Percentiles rank a stretch among this genome's conserved stretches.
These are phyloP conservation scores for Otocyon megalotis DNA, from an alignment of 2,113 vertebrate genomes.

Conservation along the genomic window DNA sequence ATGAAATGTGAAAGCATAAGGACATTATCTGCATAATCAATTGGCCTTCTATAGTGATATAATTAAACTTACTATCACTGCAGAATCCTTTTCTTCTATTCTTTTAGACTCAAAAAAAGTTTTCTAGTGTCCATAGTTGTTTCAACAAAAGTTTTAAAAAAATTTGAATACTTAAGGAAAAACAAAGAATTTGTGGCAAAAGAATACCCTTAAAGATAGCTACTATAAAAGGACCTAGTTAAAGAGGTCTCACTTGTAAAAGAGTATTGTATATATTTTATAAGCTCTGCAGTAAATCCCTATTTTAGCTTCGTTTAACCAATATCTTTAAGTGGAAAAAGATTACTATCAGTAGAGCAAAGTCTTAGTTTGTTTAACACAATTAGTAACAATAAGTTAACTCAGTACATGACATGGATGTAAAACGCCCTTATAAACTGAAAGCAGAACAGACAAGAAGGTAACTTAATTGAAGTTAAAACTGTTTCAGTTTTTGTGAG, in stretches of 20 bases:
- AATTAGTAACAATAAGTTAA: not conserved
- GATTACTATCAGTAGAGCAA: not conserved
- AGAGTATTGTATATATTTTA: not conserved
- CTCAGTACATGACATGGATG: not conserved
- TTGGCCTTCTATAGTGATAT: not conserved
- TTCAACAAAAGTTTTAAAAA: constrained; percentile 39
- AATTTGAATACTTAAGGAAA: not conserved
- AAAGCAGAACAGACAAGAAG: constrained; percentile 44
- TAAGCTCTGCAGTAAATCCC: not conserved
- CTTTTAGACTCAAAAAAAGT: not conserved
- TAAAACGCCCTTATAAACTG: not conserved
- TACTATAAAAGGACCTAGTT: not conserved
- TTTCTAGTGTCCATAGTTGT: not conserved
- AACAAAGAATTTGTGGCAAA: not conserved
- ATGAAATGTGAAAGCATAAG: not conserved
- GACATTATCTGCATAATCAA: not conserved
- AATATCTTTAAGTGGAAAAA: not conserved
- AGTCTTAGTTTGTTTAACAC: not conserved
- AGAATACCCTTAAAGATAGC: not conserved
- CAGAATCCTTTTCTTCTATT: not conserved
- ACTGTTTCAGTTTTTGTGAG: constrained; percentile 39
- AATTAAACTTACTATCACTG: not conserved
- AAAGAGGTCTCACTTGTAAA: not conserved
- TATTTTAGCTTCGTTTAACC: not conserved
- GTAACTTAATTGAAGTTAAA: constrained; percentile 49